Percentiles rank a stretch among this genome's conserved stretches.
Evolutionary conservation across 2,113 vertebrate genomes (phyloP).

Genomic region (Hippolais icterina): DNA sequence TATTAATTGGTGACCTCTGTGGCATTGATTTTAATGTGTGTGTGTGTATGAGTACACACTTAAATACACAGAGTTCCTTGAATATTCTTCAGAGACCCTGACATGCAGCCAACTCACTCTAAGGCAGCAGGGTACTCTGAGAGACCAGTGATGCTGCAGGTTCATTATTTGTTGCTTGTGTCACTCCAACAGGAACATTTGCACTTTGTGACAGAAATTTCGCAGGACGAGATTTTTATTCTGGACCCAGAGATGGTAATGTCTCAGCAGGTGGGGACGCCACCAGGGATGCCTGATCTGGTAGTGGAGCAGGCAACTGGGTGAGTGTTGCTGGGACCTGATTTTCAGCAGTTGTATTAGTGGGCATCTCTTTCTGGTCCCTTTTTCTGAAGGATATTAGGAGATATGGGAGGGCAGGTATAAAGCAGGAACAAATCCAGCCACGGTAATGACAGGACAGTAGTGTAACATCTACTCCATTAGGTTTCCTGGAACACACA

Average conservation of each 20-base stretch:
- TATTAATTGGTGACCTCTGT: neutral
- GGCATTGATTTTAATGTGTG: neutral
- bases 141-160: neutral
- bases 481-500: neutral
- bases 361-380: neutral
- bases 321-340: conserved; percentile 63
- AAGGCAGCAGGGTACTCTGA: neutral
- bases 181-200: conserved; percentile 87
- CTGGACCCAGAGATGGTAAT: conserved; percentile 87
- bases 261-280: conserved; percentile 72
- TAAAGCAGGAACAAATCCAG: neutral
- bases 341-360: neutral
- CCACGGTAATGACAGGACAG: neutral
- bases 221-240: conserved; percentile 97
- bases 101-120: neutral
- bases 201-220: conserved; percentile 98
- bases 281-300: conserved; percentile 91
- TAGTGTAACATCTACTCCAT: neutral
- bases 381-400: neutral
- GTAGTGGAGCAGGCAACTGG: conserved; percentile 90
- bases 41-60: neutral
- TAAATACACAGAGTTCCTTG: neutral
- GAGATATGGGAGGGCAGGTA: neutral
- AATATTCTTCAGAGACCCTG: neutral
- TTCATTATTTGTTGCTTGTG: neutral